Percentiles rank a stretch among this genome's conserved stretches.
These are phyloP conservation scores for Bradypodion pumilum DNA, from an alignment of 2,797 vertebrate genomes.

Conservation along the genomic window DNA sequence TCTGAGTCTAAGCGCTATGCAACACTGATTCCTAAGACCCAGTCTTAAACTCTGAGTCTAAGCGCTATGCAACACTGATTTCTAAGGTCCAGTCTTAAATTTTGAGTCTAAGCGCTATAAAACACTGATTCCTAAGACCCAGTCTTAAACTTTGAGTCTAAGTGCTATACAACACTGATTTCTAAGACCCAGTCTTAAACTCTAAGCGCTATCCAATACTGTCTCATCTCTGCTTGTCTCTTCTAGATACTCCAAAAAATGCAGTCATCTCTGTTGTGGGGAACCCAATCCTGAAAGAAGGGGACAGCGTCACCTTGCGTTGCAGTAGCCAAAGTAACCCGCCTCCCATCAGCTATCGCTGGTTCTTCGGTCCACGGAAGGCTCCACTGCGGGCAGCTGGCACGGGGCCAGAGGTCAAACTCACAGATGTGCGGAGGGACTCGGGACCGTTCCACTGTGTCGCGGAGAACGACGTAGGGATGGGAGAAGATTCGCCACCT, in stretches of 20 bases:
- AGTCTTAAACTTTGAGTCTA: too few relatives aligned
- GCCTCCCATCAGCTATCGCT: conserved; percentile 73
- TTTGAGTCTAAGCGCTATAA: too few relatives aligned
- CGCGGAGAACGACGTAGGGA: conserved; percentile 75
- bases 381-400: conserved; percentile 43
- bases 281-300: conserved; percentile 66
- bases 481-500: conserved; percentile 69
- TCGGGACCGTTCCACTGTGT: conserved; percentile 76
- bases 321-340: conserved; percentile 83
- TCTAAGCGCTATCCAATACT: background rate
- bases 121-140: too few relatives aligned
- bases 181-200: too few relatives aligned
- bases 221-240: background rate
- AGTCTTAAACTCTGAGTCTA: too few relatives aligned
- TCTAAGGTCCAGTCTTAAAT: too few relatives aligned
- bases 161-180: background rate
- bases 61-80: too few relatives aligned
- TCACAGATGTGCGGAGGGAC: conserved; percentile 74
- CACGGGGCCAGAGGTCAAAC: conserved; percentile 53
- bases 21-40: too few relatives aligned
- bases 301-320: conserved; percentile 72
- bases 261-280: background rate
- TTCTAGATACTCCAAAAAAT: conserved; percentile 30
- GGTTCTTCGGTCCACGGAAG: conserved; percentile 71
- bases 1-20: too few relatives aligned